phyloP scores from a whole-genome alignment of 2,888 invertebrate species.

The Temnothorax rugatulus region DNA sequence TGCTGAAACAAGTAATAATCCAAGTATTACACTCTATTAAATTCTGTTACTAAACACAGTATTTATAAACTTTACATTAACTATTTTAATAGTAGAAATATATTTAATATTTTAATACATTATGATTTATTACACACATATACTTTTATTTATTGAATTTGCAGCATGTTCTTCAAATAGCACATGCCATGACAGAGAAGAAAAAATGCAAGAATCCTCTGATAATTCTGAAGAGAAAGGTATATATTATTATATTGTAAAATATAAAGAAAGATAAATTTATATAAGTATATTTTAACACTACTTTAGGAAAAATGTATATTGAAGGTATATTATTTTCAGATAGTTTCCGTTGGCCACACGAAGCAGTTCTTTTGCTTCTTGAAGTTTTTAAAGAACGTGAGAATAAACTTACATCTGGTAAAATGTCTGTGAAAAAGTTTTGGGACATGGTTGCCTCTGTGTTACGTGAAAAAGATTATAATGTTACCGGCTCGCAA shows the following conservation, averaged over 20 bases:
- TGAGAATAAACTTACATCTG: not conserved
- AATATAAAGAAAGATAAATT: not conserved
- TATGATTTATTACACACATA: too few species aligned
- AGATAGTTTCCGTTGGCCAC: conserved; percentile 7
- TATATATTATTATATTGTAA: not conserved
- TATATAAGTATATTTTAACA: not conserved
- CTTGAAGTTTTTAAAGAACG: not conserved
- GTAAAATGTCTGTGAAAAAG: not conserved
- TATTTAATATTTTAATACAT: too few species aligned
- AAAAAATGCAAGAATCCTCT: too few species aligned
- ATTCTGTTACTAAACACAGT: too few species aligned
- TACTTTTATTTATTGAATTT: too few species aligned
- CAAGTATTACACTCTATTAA: too few species aligned
- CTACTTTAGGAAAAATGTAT: not conserved
- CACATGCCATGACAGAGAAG: too few species aligned
- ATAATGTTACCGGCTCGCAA: not conserved
- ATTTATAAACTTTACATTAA: too few species aligned
- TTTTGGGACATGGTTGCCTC: conserved; percentile 3
- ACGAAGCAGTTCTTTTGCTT: not conserved
- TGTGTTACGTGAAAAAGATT: not conserved
- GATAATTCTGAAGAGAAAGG: too few species aligned
- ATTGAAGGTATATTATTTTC: not conserved
- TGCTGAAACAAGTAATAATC: too few species aligned
- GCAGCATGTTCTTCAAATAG: too few species aligned
- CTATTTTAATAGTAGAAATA: too few species aligned